A percentile compares a stretch with the other conserved stretches of the same genome.
Conservation (phyloP, 2,888 invertebrate genomes). For the Plagodis pulveraria region DNA sequence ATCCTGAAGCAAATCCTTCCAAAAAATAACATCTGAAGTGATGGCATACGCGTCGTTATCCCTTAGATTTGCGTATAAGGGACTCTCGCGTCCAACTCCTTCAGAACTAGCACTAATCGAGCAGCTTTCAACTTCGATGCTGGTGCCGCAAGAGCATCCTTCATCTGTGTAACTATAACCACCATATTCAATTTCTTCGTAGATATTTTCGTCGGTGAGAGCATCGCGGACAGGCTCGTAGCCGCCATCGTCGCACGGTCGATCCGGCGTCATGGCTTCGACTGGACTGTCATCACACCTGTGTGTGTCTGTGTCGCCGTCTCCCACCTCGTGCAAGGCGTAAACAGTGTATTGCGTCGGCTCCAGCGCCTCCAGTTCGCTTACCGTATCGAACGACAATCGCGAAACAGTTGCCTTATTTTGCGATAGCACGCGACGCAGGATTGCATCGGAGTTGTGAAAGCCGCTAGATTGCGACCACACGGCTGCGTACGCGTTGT, state of each 20-base stretch:
- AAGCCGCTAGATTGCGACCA: constrained; percentile 79
- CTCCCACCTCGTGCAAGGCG: constrained; percentile 76
- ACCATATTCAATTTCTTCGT: constrained; percentile 78
- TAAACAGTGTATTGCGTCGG: constrained; percentile 69
- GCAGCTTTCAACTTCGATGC: constrained; percentile 78
- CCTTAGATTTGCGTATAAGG: constrained; percentile 75
- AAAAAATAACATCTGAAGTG: constrained; percentile 79
- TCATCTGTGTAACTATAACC: constrained; percentile 74
- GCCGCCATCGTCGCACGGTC: constrained; percentile 74
- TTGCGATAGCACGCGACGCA: constrained; percentile 64
- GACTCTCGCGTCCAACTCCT: constrained; percentile 73
- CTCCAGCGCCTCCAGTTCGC: constrained; percentile 55
- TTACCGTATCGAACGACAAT: constrained; percentile 71
- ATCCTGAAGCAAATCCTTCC: constrained; percentile 80
- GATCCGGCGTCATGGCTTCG: constrained; percentile 74
- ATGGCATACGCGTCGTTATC: constrained; percentile 79
- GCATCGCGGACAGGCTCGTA: constrained; percentile 79
- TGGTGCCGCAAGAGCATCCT: constrained; percentile 77
- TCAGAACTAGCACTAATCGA: constrained; percentile 78
- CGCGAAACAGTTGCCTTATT: constrained; percentile 70
- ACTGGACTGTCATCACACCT: constrained; percentile 69
- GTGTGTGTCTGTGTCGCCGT: constrained; percentile 42
- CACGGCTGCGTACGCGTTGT: constrained; percentile 68
- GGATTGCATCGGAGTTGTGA: constrained; percentile 74
- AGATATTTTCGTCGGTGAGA: constrained; percentile 76